Percentiles rank a stretch among this genome's conserved stretches.
Conservation (phyloP, 2,888 invertebrate species). For the Lymantria monacha region DNA sequence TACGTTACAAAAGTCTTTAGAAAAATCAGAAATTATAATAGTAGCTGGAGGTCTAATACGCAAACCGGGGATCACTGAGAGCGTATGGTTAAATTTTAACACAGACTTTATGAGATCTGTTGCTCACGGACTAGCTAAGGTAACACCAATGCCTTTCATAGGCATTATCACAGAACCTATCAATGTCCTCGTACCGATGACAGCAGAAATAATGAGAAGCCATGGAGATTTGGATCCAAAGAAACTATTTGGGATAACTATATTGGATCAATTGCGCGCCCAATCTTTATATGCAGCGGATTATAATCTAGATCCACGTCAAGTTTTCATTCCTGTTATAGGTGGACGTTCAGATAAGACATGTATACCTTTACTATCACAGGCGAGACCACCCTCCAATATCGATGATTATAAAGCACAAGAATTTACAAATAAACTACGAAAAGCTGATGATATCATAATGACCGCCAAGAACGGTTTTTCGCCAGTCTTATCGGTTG, state of each 20-base stretch:
- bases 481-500: conserved; percentile 83
- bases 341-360: conserved; percentile 90
- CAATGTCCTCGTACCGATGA: conserved; percentile 69
- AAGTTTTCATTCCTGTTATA: conserved; percentile 87
- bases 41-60: conserved; percentile 84
- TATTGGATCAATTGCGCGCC: conserved; percentile 87
- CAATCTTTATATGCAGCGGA: conserved; percentile 88
- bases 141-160: conserved; percentile 59
- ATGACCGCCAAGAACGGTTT: conserved; percentile 84
- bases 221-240: conserved; percentile 82
- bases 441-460: conserved; percentile 84
- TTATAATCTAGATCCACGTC: conserved; percentile 83
- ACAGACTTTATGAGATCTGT: conserved; percentile 57
- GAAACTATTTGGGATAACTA: conserved; percentile 88
- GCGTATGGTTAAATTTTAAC: conserved; percentile 81
- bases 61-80: conserved; percentile 82
- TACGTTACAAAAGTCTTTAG: conserved; percentile 58
- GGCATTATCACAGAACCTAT: conserved; percentile 73
- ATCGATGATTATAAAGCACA: conserved; percentile 66
- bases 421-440: conserved; percentile 60
- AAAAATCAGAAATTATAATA: conserved; percentile 84
- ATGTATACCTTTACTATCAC: conserved; percentile 89
- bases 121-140: conserved; percentile 47
- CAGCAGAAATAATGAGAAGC: conserved; percentile 63
- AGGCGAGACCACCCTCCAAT: conserved; percentile 80